Percentiles rank a stretch among this genome's conserved stretches.
Conservation (phyloP, 1,140 invertebrate genomes). For the Physella acuta region DNA sequence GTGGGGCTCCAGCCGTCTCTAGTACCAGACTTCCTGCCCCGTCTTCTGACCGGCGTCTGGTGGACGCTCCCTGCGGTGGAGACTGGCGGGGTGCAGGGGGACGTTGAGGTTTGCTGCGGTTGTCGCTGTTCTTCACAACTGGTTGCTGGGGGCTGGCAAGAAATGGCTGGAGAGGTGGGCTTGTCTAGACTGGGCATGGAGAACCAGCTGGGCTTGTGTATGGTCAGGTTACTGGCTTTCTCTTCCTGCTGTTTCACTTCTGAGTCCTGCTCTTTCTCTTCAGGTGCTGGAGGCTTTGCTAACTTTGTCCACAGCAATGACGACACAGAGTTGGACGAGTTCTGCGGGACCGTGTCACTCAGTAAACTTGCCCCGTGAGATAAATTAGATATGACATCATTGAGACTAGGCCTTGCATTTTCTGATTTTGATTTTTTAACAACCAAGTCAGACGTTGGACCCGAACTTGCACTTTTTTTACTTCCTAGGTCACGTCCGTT, state of each 20-base stretch:
- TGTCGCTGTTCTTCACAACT: neutral
- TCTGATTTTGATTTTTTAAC: constrained; percentile 1
- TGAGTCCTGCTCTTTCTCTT: neutral
- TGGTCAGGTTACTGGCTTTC: constrained; percentile 5
- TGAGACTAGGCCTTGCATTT: constrained; percentile 2
- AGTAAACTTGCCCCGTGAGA: constrained; percentile 22
- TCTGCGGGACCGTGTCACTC: neutral
- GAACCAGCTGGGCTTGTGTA: constrained; percentile 11
- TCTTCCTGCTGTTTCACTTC: constrained; percentile 10
- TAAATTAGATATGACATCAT: constrained; percentile 26
- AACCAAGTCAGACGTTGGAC: neutral
- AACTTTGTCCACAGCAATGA: constrained; percentile 13
- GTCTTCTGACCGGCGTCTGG: constrained; percentile 1
- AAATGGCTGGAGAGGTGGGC: neutral
- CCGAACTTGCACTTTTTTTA: neutral
- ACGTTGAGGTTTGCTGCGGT: neutral
- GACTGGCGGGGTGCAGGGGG: neutral
- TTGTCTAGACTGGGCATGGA: neutral
- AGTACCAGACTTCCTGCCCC: neutral
- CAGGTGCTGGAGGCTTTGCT: neutral
- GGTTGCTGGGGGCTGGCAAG: neutral
- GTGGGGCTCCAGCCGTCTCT: neutral
- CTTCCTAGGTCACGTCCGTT: neutral
- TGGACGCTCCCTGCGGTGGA: constrained; percentile 2
- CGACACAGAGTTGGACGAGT: neutral